These are phyloP conservation scores for Orius insidiosus DNA, from an alignment of 1,140 invertebrate species.

Conservation along the genomic window DNA sequence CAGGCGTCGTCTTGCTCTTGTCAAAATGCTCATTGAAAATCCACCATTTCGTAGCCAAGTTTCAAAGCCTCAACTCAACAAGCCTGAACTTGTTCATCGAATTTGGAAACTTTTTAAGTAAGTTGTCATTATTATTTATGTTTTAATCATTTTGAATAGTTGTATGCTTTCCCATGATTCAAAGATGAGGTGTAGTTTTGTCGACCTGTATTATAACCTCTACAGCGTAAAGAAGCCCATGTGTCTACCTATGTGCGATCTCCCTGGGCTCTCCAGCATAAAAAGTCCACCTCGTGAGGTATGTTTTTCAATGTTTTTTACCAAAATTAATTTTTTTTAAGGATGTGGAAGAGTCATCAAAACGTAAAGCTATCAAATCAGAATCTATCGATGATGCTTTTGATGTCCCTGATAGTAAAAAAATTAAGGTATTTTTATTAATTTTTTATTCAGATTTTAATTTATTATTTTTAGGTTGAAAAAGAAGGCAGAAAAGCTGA, in stretches of 20 bases:
- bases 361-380: too few relatives aligned
- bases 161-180: constrained; percentile 65
- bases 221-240: constrained; percentile 68
- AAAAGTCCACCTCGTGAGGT: background rate
- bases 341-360: too few relatives aligned
- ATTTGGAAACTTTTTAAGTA: constrained; percentile 72
- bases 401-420: constrained; percentile 6
- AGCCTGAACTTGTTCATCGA: constrained; percentile 59
- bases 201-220: constrained; percentile 84
- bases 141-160: too few relatives aligned
- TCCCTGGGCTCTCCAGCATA: constrained; percentile 27
- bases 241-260: constrained; percentile 57
- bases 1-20: constrained; percentile 53
- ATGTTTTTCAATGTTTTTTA: too few relatives aligned
- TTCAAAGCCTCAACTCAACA: constrained; percentile 55
- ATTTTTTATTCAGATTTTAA: background rate
- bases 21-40: constrained; percentile 59
- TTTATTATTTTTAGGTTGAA: constrained; percentile 11
- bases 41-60: constrained; percentile 59
- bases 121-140: too few relatives aligned
- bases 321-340: too few relatives aligned
- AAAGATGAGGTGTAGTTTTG: constrained; percentile 74
- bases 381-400: background rate
- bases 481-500: constrained; percentile 37
- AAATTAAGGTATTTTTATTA: constrained; percentile 20